Evolutionary conservation across 2,113 vertebrate species (phyloP).

Genomic region (Monopterus albus): DNA sequence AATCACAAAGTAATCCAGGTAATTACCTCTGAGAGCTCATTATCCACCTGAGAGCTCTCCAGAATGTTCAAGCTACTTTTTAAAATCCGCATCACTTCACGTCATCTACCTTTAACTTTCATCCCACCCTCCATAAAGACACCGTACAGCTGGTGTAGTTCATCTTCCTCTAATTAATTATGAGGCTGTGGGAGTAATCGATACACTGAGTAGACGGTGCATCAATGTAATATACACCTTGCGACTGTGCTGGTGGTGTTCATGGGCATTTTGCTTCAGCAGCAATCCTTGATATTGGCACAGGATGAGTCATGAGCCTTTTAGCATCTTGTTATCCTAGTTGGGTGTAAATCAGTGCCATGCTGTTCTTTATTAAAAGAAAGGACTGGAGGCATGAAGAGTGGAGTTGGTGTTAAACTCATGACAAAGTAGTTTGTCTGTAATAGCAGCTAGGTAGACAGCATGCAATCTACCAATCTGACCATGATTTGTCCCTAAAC

Average conservation of each 20-base stretch:
- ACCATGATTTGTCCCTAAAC: too few relatives aligned
- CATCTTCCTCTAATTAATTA: conserved; percentile 35
- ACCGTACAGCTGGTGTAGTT: conserved; percentile 20
- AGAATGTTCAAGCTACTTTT: background rate
- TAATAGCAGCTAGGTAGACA: background rate
- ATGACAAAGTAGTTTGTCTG: background rate
- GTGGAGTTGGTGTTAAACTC: background rate
- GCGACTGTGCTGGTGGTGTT: background rate
- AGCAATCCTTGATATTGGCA: background rate
- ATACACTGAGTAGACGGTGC: conserved; percentile 23
- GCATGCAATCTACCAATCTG: too few relatives aligned
- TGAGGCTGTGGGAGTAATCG: conserved; percentile 19
- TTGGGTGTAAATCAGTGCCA: conserved; percentile 8
- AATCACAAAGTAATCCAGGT: conserved; percentile 2
- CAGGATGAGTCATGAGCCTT: background rate
- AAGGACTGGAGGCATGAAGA: background rate
- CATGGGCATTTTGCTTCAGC: background rate
- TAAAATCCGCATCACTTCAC: background rate
- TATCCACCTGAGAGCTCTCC: background rate
- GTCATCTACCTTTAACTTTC: conserved; percentile 2
- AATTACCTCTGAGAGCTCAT: conserved; percentile 3
- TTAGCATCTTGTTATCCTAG: conserved; percentile 14
- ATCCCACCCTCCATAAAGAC: background rate
- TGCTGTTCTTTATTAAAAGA: conserved; percentile 6
- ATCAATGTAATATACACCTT: background rate